Conservation (phyloP, 2,888 invertebrate species). For the Diloba caeruleocephala region DNA sequence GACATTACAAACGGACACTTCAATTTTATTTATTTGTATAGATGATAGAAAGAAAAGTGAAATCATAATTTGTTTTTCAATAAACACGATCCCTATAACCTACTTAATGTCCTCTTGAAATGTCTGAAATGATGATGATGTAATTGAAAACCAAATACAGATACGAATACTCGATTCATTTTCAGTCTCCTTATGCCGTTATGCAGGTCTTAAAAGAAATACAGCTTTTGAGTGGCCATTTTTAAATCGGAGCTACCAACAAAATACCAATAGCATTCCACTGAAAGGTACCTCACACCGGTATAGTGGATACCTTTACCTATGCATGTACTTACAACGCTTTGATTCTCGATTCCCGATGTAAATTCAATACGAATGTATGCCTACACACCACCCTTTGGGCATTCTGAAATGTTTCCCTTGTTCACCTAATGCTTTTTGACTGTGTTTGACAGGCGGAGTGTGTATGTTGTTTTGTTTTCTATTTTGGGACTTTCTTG, state of each 20-base stretch:
- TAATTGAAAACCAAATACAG: too few species aligned
- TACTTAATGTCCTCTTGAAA: too few species aligned
- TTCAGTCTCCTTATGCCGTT: too few species aligned
- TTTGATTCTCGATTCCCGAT: conserved; percentile 45
- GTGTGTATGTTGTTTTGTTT: conserved; percentile 31
- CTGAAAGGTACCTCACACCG: too few species aligned
- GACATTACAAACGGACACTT: too few species aligned
- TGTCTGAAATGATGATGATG: too few species aligned
- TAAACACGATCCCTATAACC: too few species aligned
- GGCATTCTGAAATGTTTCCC: conserved; percentile 54
- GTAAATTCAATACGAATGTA: conserved; percentile 54
- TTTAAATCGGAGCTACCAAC: not conserved
- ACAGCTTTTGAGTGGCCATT: not conserved
- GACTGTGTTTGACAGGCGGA: conserved; percentile 46
- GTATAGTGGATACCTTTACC: conserved; percentile 2
- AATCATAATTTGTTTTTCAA: too few species aligned
- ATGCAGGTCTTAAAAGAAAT: not conserved
- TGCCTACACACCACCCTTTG: conserved; percentile 29
- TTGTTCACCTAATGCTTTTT: conserved; percentile 57
- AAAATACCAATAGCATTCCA: not conserved
- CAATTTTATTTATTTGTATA: too few species aligned
- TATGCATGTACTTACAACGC: not conserved
- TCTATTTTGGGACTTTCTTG: conserved; percentile 28
- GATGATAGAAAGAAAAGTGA: too few species aligned
- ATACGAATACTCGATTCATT: too few species aligned